Evolutionary conservation across 2,888 invertebrate species (phyloP), one percentile per base, ranked within the genome.

Genomic region (Gryllus longicercus): DNA sequence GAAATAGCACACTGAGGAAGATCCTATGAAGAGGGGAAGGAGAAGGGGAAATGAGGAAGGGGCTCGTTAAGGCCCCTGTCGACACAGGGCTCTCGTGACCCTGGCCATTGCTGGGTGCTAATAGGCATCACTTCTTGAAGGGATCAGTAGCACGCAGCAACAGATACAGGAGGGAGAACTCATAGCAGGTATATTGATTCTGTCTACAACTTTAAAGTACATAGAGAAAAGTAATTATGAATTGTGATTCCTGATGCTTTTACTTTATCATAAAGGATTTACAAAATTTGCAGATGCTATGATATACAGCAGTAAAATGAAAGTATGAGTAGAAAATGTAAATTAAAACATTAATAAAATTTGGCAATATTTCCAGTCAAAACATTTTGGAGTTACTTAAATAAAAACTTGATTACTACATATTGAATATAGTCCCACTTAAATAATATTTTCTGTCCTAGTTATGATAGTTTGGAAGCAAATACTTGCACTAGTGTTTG

Each of bases 401-500:
- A 11, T 11, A 21, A n/a, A 38, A 38, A 76, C n/a, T 25, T 76
- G 21, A 49, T 11, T 23, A 23, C 18, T 2, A 50, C 49, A 74
- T 21, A 74, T 74, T 74, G 8, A 74, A 74, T 74, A 21, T 4
- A 8, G 38, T 38, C 38, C 38, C 38, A 38, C 38, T 38, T 38
- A 38, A 5, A 38, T 38, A 38, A 38, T 38, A 38, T 38, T 38
- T 63, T 63, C 63, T 63, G 14, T 63, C 63, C 16, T n/a, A 63
- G 63, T 18, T 63, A 63, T 63, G 63, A 63, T 63, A 18, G 14
- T 63, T 14, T 63, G 63, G 63, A 63, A 38, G 76, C 14, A 63
- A 63, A 8, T 63, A 63, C 14, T 63, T 18, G 63, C 63, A 38
- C 77, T 83, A 84, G 63, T 87, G 84, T 84, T 85, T 85, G 80